These are phyloP conservation scores for Botia almorhae DNA, from an alignment of 2,797 vertebrate genomes.

Conservation along the genomic window DNA sequence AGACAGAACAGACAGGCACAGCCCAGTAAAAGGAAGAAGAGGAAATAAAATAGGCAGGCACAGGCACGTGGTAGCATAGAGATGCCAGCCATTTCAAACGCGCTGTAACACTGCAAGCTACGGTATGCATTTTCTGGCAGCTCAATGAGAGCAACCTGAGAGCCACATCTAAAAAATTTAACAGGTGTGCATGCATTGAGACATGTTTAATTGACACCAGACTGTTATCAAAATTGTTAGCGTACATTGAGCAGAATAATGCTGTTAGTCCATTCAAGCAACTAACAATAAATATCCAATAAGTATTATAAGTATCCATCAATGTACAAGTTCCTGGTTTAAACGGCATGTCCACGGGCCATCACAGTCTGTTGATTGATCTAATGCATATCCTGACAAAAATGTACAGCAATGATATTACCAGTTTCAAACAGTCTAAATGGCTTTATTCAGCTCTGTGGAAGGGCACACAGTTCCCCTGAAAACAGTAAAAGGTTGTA, in stretches of 20 bases:
- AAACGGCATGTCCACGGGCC: background rate
- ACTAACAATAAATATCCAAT: background rate
- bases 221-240: slow-evolving; percentile 13
- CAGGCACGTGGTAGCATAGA: slow-evolving; percentile 57
- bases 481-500: no score
- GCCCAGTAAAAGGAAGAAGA: slow-evolving; percentile 59
- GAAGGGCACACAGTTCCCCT: no score
- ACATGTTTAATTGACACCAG: slow-evolving; percentile 10
- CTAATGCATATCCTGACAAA: no score
- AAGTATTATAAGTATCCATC: background rate
- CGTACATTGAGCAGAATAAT: slow-evolving; percentile 24
- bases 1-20: slow-evolving; percentile 56
- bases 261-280: slow-evolving; percentile 43
- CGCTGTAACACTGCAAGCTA: slow-evolving; percentile 44
- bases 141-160: slow-evolving; percentile 35
- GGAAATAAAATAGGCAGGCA: slow-evolving; percentile 58
- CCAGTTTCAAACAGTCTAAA: no score
- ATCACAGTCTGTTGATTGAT: background rate
- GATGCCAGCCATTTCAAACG: slow-evolving; percentile 42
- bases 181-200: slow-evolving; percentile 31
- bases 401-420: no score
- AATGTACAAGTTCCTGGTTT: background rate
- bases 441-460: no score
- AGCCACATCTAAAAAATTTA: slow-evolving; percentile 25
- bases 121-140: slow-evolving; percentile 50